These are phyloP conservation scores for Apeltes quadracus DNA, from an alignment of 2,113 vertebrate genomes.

Conservation along the genomic window DNA sequence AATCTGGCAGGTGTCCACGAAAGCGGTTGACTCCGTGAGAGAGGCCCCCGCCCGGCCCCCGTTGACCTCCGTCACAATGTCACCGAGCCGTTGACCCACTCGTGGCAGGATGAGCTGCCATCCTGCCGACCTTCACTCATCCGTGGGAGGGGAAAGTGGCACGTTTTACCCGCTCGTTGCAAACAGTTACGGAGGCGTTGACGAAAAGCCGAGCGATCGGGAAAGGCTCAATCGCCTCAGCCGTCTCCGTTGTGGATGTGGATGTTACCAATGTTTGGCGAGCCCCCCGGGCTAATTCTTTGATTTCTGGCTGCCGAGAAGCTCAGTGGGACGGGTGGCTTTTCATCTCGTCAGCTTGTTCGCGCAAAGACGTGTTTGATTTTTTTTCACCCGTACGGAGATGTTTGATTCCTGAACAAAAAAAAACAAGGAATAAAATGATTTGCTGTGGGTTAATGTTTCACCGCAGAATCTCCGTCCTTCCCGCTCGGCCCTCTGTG, in stretches of 20 bases:
- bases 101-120: conserved; percentile 43
- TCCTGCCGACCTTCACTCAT: conserved; percentile 44
- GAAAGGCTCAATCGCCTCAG: conserved; percentile 50
- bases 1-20: conserved; percentile 70
- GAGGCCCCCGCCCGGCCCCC: conserved; percentile 57
- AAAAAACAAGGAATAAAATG: conserved; percentile 53
- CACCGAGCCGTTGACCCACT: conserved; percentile 44
- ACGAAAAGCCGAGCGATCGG: conserved; percentile 38
- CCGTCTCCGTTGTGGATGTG: conserved; percentile 67
- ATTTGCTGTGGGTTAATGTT: conserved; percentile 73
- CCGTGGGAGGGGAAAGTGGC: conserved; percentile 35
- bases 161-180: conserved; percentile 36
- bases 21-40: conserved; percentile 70
- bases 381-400: conserved; percentile 47
- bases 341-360: conserved; percentile 69
- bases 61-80: conserved; percentile 54
- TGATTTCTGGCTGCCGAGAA: conserved; percentile 66
- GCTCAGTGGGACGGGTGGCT: conserved; percentile 65
- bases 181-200: conserved; percentile 49
- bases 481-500: conserved; percentile 54
- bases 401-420: conserved; percentile 74
- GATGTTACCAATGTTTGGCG: conserved; percentile 62
- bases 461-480: conserved; percentile 56
- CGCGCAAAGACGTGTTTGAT: conserved; percentile 69
- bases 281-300: conserved; percentile 65